A percentile compares a stretch with the other conserved stretches of the same genome.
Evolutionary conservation across 1,140 invertebrate species (phyloP).

Genomic region (Pachypsylla venusta): DNA sequence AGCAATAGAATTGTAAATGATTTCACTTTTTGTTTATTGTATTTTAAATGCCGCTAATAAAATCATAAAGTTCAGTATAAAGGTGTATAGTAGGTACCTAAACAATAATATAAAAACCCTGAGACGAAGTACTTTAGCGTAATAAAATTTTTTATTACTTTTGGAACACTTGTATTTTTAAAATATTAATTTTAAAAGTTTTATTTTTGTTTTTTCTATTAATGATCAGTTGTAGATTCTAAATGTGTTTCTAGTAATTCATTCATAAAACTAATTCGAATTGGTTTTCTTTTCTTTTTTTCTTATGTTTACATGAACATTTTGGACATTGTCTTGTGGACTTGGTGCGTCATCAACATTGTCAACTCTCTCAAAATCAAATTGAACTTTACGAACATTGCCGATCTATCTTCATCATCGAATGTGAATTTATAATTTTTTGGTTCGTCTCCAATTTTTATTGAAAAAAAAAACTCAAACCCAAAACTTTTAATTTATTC

Average conservation of each 20-base stretch:
- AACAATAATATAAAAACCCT: slow-evolving; percentile 6
- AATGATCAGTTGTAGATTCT: background rate
- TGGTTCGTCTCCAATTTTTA: too few species aligned
- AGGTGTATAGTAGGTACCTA: background rate
- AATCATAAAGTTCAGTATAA: background rate
- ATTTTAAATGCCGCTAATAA: background rate
- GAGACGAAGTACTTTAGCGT: slow-evolving; percentile 7
- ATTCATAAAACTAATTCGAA: background rate
- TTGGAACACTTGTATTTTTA: slow-evolving; percentile 9
- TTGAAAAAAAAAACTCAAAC: too few species aligned
- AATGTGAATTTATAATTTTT: too few species aligned
- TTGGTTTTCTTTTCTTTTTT: background rate
- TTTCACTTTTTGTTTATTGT: slow-evolving; percentile 4
- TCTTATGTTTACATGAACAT: background rate
- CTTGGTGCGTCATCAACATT: background rate
- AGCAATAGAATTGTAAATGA: background rate
- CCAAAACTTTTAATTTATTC: too few species aligned
- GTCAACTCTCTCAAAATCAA: too few species aligned
- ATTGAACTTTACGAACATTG: too few species aligned
- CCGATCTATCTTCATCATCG: too few species aligned
- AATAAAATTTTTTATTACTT: slow-evolving; percentile 7
- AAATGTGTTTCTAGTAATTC: background rate
- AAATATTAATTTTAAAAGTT: slow-evolving; percentile 7
- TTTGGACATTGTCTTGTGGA: background rate
- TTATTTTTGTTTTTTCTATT: slow-evolving; percentile 4